Evolutionary conservation across 2,797 vertebrate species (phyloP).

Genomic region (Coendou prehensilis): DNA sequence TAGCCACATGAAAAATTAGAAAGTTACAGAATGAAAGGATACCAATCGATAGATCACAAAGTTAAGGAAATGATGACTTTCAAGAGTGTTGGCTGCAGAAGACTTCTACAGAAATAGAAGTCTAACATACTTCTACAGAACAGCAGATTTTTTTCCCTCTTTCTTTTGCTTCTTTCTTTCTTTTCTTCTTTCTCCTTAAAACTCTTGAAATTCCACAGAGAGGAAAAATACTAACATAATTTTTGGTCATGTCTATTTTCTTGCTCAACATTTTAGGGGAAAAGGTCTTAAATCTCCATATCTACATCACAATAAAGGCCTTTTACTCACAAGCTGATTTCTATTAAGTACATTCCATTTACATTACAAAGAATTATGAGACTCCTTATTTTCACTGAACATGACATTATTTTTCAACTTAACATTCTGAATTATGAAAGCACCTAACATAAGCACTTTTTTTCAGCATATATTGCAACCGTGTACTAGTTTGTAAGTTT

Average conservation of each 20-base stretch:
- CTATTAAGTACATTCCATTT: constrained; percentile 54
- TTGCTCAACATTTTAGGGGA: constrained; percentile 50
- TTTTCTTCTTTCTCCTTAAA: constrained; percentile 9
- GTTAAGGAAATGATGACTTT: not conserved
- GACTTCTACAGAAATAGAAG: not conserved
- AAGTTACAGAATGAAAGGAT: not conserved
- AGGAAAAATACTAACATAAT: constrained; percentile 43
- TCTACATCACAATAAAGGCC: constrained; percentile 15
- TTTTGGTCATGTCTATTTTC: constrained; percentile 52
- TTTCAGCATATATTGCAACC: not conserved
- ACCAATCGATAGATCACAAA: not conserved
- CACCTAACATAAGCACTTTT: constrained; percentile 18
- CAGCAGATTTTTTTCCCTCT: not conserved
- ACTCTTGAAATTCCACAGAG: constrained; percentile 56
- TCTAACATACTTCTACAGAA: constrained; percentile 40
- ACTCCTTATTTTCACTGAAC: constrained; percentile 25
- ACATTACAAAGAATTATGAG: constrained; percentile 50
- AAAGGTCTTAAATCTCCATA: constrained; percentile 40
- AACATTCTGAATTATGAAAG: constrained; percentile 42
- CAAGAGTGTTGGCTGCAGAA: not conserved
- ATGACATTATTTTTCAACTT: constrained; percentile 60
- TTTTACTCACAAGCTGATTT: constrained; percentile 28
- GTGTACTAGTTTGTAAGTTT: not conserved
- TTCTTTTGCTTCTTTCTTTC: not conserved
- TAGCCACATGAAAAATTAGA: not conserved